phyloP scores from a whole-genome alignment of 2,797 vertebrate species.

The Rhinophrynus dorsalis region DNA sequence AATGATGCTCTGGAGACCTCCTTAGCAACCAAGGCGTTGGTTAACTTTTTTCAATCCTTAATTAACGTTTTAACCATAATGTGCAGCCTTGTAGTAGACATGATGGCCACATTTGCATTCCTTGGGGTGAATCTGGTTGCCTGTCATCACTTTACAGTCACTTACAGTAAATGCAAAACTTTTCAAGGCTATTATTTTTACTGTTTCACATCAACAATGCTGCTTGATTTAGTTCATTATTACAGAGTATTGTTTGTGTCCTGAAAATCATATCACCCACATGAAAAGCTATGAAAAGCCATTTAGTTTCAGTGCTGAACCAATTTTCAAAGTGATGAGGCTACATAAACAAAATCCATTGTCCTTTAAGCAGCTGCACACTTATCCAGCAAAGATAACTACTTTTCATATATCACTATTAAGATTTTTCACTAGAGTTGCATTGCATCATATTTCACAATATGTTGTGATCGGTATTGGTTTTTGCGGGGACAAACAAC shows the following conservation, averaged over 20 bases:
- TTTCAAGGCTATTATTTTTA: slow-evolving; percentile 54
- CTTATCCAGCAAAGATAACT: slow-evolving; percentile 67
- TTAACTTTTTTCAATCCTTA: too few species aligned
- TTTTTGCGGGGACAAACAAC: slow-evolving; percentile 81
- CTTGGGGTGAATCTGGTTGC: too few species aligned
- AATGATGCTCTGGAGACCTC: too few species aligned
- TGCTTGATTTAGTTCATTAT: slow-evolving; percentile 58
- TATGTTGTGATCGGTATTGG: slow-evolving; percentile 80
- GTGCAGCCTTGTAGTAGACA: too few species aligned
- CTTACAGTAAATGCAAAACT: slow-evolving; percentile 50
- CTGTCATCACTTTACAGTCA: too few species aligned
- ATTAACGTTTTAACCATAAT: too few species aligned
- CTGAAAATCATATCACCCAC: slow-evolving; percentile 60
- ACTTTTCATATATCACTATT: slow-evolving; percentile 83
- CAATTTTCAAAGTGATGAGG: slow-evolving; percentile 61
- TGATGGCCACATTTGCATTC: too few species aligned
- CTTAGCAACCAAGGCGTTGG: too few species aligned
- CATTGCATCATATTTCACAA: slow-evolving; percentile 78
- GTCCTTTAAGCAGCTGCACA: slow-evolving; percentile 66
- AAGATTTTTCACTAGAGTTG: slow-evolving; percentile 71
- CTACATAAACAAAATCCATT: slow-evolving; percentile 68
- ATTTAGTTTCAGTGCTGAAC: slow-evolving; percentile 63
- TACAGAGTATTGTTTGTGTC: slow-evolving; percentile 56
- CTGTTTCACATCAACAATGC: slow-evolving; percentile 48
- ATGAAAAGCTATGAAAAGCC: slow-evolving; percentile 62